Percentiles rank a stretch among this genome's conserved stretches.
phyloP scores from a whole-genome alignment of 92 coral and sea anemone genomes.

The Galaxea fascicularis region DNA sequence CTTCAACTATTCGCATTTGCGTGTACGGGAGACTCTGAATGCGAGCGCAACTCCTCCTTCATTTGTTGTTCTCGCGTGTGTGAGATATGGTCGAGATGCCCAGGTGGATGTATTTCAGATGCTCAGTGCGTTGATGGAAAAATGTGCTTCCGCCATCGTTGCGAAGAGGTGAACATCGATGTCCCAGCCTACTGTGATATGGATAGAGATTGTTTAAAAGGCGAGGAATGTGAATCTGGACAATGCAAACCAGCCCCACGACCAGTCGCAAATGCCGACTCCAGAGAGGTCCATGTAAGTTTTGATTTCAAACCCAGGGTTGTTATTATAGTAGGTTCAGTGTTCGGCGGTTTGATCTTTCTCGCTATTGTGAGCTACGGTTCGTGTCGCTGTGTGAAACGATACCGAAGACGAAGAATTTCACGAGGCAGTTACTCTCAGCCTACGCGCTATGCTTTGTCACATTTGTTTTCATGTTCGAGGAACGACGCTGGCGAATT shows the following conservation, averaged over 20 bases:
- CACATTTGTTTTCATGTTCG: slow-evolving; percentile 9
- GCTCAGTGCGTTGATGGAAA: slow-evolving; percentile 15
- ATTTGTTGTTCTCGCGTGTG: slow-evolving; percentile 27
- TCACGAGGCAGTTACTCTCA: slow-evolving; percentile 31
- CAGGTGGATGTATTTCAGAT: slow-evolving; percentile 20
- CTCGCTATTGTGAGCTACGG: slow-evolving; percentile 18
- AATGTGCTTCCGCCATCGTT: slow-evolving; percentile 19
- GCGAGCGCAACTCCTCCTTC: background rate
- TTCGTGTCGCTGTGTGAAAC: slow-evolving; percentile 21
- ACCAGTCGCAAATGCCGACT: slow-evolving; percentile 17
- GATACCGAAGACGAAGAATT: slow-evolving; percentile 14
- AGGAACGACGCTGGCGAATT: background rate
- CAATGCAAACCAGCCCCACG: slow-evolving; percentile 42
- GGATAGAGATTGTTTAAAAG: slow-evolving; percentile 1
- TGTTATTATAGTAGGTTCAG: slow-evolving; percentile 8
- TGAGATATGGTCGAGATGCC: slow-evolving; percentile 21
- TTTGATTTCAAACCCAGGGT: background rate
- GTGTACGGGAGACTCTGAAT: slow-evolving; percentile 22
- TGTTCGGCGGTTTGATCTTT: slow-evolving; percentile 33
- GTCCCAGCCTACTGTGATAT: background rate
- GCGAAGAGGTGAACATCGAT: slow-evolving; percentile 1
- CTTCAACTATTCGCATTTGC: background rate
- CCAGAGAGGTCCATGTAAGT: slow-evolving; percentile 20
- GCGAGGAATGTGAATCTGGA: slow-evolving; percentile 42
- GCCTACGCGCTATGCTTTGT: background rate